These are phyloP conservation scores for Drosophila nigrodunni DNA, from an alignment of 1,140 invertebrate genomes.

Conservation along the genomic window DNA sequence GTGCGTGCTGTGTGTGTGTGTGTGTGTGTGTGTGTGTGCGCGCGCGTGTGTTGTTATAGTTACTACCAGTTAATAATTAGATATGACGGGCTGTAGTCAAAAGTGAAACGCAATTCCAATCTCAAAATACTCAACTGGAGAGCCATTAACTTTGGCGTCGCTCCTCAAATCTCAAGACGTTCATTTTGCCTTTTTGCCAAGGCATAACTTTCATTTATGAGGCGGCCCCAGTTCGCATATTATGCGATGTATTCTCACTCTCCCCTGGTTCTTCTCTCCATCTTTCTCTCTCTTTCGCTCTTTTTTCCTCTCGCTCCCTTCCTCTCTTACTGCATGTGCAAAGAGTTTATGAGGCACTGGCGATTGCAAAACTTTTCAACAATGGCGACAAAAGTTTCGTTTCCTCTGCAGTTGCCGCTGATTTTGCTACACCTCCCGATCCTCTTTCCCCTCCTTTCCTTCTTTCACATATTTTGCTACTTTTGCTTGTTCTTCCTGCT, in stretches of 20 bases:
- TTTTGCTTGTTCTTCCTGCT: background rate
- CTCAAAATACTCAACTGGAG: constrained; percentile 32
- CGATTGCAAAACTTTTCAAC: constrained; percentile 79
- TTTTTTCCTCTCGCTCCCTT: constrained; percentile 9
- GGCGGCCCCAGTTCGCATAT: constrained; percentile 71
- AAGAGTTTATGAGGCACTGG: constrained; percentile 75
- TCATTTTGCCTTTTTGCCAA: constrained; percentile 58
- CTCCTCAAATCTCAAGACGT: constrained; percentile 64
- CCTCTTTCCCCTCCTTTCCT: background rate
- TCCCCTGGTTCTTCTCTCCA: background rate
- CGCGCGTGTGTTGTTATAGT: constrained; percentile 14
- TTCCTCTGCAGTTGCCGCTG: constrained; percentile 38
- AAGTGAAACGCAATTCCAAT: constrained; percentile 3
- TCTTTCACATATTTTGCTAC: too few relatives aligned
- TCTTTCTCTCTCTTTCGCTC: constrained; percentile 1
- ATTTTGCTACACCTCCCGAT: background rate
- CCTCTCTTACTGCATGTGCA: constrained; percentile 60
- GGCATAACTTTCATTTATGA: constrained; percentile 80
- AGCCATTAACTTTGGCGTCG: constrained; percentile 39
- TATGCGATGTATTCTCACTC: constrained; percentile 58
- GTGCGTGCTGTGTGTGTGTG: constrained; percentile 6
- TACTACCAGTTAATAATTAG: constrained; percentile 63
- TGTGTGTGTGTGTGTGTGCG: constrained; percentile 10
- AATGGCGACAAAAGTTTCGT: constrained; percentile 78
- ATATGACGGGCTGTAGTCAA: constrained; percentile 42